These are phyloP conservation scores for Nothoprocta pentlandii DNA, from an alignment of 2,113 vertebrate genomes.

Conservation along the genomic window DNA sequence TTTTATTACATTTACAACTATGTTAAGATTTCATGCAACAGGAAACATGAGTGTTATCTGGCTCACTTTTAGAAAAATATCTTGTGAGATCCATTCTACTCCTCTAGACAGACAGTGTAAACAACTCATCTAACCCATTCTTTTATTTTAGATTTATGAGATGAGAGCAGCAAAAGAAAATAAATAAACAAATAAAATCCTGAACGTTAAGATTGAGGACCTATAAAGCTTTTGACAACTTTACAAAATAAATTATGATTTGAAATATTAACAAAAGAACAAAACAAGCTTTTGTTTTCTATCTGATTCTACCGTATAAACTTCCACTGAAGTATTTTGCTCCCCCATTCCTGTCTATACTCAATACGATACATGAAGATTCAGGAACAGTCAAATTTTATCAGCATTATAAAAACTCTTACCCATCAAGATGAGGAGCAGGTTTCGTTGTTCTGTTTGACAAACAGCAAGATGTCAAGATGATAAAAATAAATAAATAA, in stretches of 20 bases:
- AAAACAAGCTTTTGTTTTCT: neutral
- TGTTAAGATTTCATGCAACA: neutral
- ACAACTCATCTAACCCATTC: neutral
- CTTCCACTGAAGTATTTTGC: neutral
- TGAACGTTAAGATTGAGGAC: neutral
- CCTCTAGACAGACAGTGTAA: neutral
- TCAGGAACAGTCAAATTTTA: neutral
- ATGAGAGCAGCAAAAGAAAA: too few relatives aligned
- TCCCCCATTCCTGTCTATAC: neutral
- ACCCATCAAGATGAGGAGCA: slow-evolving; percentile 97
- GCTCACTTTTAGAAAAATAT: neutral
- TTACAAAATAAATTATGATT: neutral
- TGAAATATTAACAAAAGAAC: neutral
- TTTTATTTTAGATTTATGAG: neutral
- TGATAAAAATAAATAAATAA: slow-evolving; percentile 8
- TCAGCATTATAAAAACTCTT: slow-evolving; percentile 41
- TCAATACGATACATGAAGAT: neutral
- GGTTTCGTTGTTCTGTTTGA: slow-evolving; percentile 93
- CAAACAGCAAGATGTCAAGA: slow-evolving; percentile 76
- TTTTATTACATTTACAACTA: neutral
- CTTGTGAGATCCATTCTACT: neutral
- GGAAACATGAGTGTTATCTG: neutral
- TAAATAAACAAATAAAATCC: too few relatives aligned
- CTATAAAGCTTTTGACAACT: neutral
- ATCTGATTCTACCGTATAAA: neutral